A percentile compares a stretch with the other conserved stretches of the same genome.
Evolutionary conservation across 1,140 invertebrate species (phyloP).

Genomic region (Pantala flavescens): DNA sequence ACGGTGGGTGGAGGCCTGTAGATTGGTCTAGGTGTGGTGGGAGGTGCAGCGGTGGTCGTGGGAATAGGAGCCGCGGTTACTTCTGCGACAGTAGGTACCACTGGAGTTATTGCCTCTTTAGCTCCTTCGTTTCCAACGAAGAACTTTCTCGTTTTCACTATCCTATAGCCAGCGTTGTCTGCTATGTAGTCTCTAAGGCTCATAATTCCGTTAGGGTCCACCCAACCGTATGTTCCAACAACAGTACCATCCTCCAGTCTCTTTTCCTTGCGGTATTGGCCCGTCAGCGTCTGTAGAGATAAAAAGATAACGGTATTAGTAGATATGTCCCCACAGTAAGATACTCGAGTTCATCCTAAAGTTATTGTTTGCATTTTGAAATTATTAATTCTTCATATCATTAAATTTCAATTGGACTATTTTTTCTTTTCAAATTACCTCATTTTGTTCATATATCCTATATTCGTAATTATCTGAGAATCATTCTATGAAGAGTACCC

Average conservation of each 20-base stretch:
- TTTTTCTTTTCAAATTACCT: too few species aligned
- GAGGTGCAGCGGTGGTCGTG: not conserved
- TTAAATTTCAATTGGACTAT: too few species aligned
- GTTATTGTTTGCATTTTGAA: too few species aligned
- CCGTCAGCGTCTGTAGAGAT: slow-evolving; percentile 73
- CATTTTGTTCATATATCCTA: too few species aligned
- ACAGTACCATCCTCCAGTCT: slow-evolving; percentile 43
- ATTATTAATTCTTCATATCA: too few species aligned
- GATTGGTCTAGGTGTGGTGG: not conserved
- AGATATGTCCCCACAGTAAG: too few species aligned
- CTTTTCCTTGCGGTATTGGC: slow-evolving; percentile 79
- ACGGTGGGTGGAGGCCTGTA: not conserved
- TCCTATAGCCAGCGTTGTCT: slow-evolving; percentile 65
- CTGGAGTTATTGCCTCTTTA: not conserved
- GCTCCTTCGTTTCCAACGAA: slow-evolving; percentile 9
- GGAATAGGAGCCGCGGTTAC: slow-evolving; percentile 32
- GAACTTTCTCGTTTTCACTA: slow-evolving; percentile 41
- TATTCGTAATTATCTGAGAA: too few species aligned
- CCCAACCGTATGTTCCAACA: slow-evolving; percentile 63
- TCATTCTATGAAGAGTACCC: too few species aligned
- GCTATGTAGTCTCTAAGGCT: slow-evolving; percentile 78
- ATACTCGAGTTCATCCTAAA: too few species aligned
- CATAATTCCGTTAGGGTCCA: slow-evolving; percentile 68
- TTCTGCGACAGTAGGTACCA: slow-evolving; percentile 22
- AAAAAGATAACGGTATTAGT: slow-evolving; percentile 43